Base-by-base conservation (phyloP, 2,797 vertebrate genomes). In the Sternotherus odoratus region DNA sequence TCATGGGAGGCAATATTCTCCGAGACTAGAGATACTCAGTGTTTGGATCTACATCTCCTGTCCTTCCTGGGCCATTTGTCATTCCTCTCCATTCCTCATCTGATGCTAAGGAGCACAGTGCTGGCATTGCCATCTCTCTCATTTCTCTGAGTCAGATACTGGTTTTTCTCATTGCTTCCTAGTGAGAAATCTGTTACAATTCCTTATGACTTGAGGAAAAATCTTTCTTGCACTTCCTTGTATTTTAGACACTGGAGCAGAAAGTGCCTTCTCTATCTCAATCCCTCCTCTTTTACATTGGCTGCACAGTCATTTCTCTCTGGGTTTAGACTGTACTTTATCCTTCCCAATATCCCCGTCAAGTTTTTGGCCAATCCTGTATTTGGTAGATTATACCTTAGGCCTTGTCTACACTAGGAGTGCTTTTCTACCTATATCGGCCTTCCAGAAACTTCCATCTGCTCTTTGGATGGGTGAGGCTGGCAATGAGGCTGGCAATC, bases 391-490 rank as follows among this genome's bases (percentile, higher is more conserved):
- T 33, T 63, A 33, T 30, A 30, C 28, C 56, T 57, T 30, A 28
- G 57, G 33, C 30, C 57, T 63, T n/a, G 15, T 63, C 57, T 63
- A 33, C 15, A 17, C 30, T 63, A 63, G 57, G 30, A 63, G 57
- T 74, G 23, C 11, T 46, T 74, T 74, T 46, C 12, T 15, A 46
- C 2, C 23, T 46, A 6, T 28, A 23, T 63, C 15, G 72, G 23
- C 69, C 24, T 74, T 39, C 39, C 19, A 2, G 1, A 23, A 43
- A 1, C 2, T 77, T 88, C 83, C 33, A 16, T 0, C 2, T 0
- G 0, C 2, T 83, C 57, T 78, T 1, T 0, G 39, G 0, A 5
- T 1, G 0, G 46, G 57, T 66, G 33, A n/a, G 15, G 60, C 36
- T 72, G n/a, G 66, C 36, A 72, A 24, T 66, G 33, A n/a, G 15